These are phyloP conservation scores for Anabacerthia variegaticeps DNA, from an alignment of 2,797 vertebrate genomes.

Conservation along the genomic window DNA sequence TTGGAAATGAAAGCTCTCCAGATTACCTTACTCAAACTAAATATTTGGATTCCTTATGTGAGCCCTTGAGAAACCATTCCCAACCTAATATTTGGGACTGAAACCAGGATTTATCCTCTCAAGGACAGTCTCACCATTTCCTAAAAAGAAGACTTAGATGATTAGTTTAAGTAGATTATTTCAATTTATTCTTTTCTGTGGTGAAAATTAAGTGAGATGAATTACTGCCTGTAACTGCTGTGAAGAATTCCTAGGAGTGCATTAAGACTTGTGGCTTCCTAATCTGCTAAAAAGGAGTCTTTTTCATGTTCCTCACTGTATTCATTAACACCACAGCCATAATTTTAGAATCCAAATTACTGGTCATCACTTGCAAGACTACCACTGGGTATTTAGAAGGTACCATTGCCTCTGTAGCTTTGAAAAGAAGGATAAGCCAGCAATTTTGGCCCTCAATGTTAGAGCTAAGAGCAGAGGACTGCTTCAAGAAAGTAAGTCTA, in stretches of 20 bases:
- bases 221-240: neutral
- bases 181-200: neutral
- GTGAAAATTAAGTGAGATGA: neutral
- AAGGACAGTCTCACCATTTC: neutral
- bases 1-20: neutral
- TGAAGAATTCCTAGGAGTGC: neutral
- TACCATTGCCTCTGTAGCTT: neutral
- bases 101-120: neutral
- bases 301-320: neutral
- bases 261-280: neutral
- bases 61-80: neutral
- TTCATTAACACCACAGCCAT: neutral
- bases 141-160: neutral
- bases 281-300: neutral
- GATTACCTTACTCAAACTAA: neutral
- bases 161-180: neutral
- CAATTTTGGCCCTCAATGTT: accelerated
- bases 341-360: neutral
- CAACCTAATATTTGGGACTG: neutral
- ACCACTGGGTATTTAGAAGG: neutral
- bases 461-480: neutral
- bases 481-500: neutral
- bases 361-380: neutral
- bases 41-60: neutral
- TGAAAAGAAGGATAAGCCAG: neutral